Evolutionary conservation across 2,113 vertebrate species (phyloP), one percentile per base, ranked within the genome.

Genomic region (Halichoerus grypus): DNA sequence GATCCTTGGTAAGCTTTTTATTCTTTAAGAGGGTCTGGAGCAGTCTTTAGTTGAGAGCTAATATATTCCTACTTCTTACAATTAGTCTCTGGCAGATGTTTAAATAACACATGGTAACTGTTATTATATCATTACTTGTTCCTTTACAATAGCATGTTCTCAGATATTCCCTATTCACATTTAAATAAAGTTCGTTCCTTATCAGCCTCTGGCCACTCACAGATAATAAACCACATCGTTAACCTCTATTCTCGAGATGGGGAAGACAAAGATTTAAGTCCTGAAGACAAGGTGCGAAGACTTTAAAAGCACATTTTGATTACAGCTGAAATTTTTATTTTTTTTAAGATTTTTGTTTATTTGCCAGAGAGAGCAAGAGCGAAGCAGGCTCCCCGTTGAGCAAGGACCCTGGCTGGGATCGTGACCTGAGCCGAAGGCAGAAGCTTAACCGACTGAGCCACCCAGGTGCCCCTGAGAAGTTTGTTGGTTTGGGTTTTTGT

Each of bases 21-120:
- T 51, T 76, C 59, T 86, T 89, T 49, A 11, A 16, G 49, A 61
- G 28, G 19, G 9, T n/a, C 39, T 83, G 22, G 16, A 71, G 11
- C 7, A 80, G 24, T 53, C 16, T 76, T 88, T 83, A 89, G 31
- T 24, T 33, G 22, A 69, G 21, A n/a, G 36, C 53, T 93, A 74
- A 85, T 10, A n/a, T 16, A 63, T 21, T 93, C n/a, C 26, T 57
- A 55, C 59, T 65, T 94, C n/a, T 74, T 82, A 53, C 74, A 96
- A 91, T 96, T 42, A 67, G 57, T 88, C 33, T 94, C 57, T 42
- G 21, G 11, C 8, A 49, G 22, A 77, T 24, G 28, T 67, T 95
- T 90, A 84, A 46, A 42, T 89, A 77, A 95, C 79, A 65, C 69
- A 57, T 51, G 59, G 61, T 72, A 90, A 95, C 24, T 46, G 49